phyloP scores from a whole-genome alignment of 2,797 vertebrate species.

The Pogoniulus pusillus region DNA sequence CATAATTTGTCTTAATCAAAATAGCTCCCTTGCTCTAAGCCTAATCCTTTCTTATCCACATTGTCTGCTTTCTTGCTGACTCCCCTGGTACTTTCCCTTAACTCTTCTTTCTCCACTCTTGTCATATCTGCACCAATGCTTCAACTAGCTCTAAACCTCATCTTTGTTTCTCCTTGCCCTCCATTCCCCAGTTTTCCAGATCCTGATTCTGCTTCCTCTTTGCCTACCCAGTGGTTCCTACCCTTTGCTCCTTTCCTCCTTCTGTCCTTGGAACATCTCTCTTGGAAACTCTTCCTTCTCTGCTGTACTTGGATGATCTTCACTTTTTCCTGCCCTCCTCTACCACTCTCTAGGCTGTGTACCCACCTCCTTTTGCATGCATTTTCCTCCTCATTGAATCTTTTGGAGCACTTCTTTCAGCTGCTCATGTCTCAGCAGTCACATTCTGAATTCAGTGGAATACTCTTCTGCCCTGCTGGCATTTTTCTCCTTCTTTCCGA shows the following conservation, averaged over 20 bases:
- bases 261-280: background rate
- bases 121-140: background rate
- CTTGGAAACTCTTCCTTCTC: background rate
- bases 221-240: background rate
- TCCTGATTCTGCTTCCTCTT: background rate
- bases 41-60: background rate
- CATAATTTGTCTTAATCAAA: background rate
- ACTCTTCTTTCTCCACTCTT: background rate
- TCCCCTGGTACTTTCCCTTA: background rate
- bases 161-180: background rate
- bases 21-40: background rate
- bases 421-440: background rate
- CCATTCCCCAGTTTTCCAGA: background rate
- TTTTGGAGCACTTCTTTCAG: background rate
- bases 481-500: background rate
- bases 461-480: background rate
- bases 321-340: background rate
- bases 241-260: background rate
- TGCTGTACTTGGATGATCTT: background rate
- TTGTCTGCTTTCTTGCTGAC: background rate
- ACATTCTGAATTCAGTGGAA: background rate
- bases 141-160: background rate
- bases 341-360: background rate
- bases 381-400: background rate
- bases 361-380: fast-evolving